Evolutionary conservation across 2,888 invertebrate genomes (phyloP).

Genomic region (Lathronympha strigana): DNA sequence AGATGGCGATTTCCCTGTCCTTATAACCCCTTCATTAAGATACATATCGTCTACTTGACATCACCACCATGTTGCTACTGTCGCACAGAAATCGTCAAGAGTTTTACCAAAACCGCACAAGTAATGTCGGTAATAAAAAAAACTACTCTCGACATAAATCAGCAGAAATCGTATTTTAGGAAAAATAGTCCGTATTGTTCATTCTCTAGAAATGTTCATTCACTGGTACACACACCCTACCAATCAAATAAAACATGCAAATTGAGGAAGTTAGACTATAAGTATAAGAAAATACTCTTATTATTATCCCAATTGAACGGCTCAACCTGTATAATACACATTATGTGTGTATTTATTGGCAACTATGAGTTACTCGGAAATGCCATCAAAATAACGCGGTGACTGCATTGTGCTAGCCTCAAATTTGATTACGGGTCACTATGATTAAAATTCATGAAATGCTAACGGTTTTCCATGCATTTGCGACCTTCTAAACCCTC

Average conservation of each 20-base stretch:
- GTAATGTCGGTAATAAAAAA: too few species aligned
- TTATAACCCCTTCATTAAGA: too few species aligned
- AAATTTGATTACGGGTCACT: slow-evolving; percentile 51
- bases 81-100: too few species aligned
- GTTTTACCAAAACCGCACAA: too few species aligned
- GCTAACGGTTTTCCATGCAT: slow-evolving; percentile 67
- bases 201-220: too few species aligned
- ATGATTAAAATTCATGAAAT: slow-evolving; percentile 68
- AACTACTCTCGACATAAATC: too few species aligned
- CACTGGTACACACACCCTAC: too few species aligned
- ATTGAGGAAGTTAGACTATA: not conserved
- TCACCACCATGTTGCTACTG: too few species aligned
- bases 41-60: too few species aligned
- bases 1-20: too few species aligned
- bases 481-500: slow-evolving; percentile 59
- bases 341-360: not conserved
- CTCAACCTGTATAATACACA: not conserved
- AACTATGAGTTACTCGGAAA: not conserved
- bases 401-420: slow-evolving; percentile 23
- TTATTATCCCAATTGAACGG: not conserved
- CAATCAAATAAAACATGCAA: not conserved
- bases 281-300: not conserved
- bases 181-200: too few species aligned
- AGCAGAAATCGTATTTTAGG: too few species aligned
- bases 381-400: slow-evolving; percentile 8